Evolutionary conservation across 1,140 invertebrate genomes (phyloP).

Genomic region (Ooceraea biroi): DNA sequence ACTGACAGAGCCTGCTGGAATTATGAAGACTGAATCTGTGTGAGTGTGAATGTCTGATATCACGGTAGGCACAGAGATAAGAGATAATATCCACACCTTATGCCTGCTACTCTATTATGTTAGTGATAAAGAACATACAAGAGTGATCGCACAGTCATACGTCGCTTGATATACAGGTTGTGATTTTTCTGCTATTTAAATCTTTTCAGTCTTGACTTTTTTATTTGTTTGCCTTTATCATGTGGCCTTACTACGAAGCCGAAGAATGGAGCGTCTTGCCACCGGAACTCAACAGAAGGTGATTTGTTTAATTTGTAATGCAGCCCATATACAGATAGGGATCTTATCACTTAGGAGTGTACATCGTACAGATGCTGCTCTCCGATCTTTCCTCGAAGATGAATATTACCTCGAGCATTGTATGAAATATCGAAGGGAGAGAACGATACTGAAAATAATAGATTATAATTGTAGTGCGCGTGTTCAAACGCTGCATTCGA

Average conservation of each 20-base stretch:
- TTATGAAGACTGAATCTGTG: conserved; percentile 26
- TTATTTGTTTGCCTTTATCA: conserved; percentile 75
- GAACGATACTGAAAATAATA: too few species aligned
- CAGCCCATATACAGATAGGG: background rate
- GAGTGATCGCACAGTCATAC: conserved; percentile 54
- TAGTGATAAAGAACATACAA: conserved; percentile 78
- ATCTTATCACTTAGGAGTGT: background rate
- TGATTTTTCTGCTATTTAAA: conserved; percentile 53
- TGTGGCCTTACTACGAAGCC: conserved; percentile 91
- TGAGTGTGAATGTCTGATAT: conserved; percentile 70
- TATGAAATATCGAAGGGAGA: background rate
- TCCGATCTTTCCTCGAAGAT: background rate
- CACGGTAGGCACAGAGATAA: conserved; percentile 78
- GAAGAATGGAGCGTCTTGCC: conserved; percentile 93
- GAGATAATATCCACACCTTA: conserved; percentile 81
- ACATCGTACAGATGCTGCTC: background rate
- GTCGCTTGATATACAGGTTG: conserved; percentile 55
- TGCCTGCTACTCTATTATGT: conserved; percentile 69
- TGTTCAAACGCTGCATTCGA: background rate
- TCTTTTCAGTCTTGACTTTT: conserved; percentile 12
- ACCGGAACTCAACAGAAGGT: conserved; percentile 93
- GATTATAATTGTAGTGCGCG: background rate
- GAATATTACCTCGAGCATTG: background rate
- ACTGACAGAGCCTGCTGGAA: conserved; percentile 12
- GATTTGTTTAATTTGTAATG: conserved; percentile 64